Conservation (phyloP, 1,140 invertebrate genomes). For the Drosophila grimshawi region DNA sequence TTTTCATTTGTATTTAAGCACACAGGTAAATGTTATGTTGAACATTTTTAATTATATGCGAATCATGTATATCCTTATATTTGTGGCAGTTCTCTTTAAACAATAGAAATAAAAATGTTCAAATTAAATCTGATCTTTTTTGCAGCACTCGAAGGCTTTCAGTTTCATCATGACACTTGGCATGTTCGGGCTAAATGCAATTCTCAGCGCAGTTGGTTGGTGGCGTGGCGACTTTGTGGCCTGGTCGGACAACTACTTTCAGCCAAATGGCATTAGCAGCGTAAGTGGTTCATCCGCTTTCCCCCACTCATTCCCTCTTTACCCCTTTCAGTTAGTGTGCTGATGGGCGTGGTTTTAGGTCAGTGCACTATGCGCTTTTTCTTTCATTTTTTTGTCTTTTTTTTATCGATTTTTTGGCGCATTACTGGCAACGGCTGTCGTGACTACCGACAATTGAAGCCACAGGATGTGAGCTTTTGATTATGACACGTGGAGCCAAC, state of each 20-base stretch:
- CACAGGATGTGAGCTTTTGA: constrained; percentile 78
- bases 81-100: no score
- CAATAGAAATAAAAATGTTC: no score
- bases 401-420: constrained; percentile 62
- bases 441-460: constrained; percentile 65
- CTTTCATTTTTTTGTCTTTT: constrained; percentile 20
- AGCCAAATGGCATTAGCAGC: constrained; percentile 79
- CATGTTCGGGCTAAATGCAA: constrained; percentile 74
- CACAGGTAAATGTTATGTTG: no score
- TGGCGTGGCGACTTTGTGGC: constrained; percentile 68
- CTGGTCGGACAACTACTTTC: constrained; percentile 74
- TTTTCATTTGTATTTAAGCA: no score
- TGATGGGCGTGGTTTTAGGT: constrained; percentile 60
- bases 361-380: constrained; percentile 66
- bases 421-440: constrained; percentile 39
- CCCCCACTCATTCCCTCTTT: no score
- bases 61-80: no score
- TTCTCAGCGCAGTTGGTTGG: constrained; percentile 74
- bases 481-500: constrained; percentile 66
- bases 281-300: constrained; percentile 61
- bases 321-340: constrained; percentile 3
- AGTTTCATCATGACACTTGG: constrained; percentile 78
- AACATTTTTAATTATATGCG: no score
- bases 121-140: not conserved
- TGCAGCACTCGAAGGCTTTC: constrained; percentile 81